phyloP scores from a whole-genome alignment of 2,113 vertebrate genomes.

The Myxocyprinus asiaticus region DNA sequence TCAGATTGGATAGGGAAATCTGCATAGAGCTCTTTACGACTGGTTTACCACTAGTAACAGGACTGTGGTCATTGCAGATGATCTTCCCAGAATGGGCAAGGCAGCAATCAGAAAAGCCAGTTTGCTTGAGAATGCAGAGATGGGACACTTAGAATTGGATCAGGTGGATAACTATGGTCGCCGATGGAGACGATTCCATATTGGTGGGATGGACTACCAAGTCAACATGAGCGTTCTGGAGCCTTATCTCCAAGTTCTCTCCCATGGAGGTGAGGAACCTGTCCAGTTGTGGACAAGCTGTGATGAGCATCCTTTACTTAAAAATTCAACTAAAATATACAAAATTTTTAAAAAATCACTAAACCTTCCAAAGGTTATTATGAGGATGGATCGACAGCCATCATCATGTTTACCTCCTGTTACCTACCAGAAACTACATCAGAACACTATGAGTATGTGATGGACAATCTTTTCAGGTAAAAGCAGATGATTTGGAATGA shows the following conservation, averaged over 20 bases:
- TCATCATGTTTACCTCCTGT: slow-evolving; percentile 82
- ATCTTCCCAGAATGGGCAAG: slow-evolving; percentile 69
- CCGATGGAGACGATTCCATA: slow-evolving; percentile 78
- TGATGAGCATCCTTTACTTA: background rate
- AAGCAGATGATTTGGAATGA: background rate
- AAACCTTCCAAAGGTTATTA: slow-evolving; percentile 74
- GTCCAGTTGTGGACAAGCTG: background rate
- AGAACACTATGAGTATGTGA: slow-evolving; percentile 81
- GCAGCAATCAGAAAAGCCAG: slow-evolving; percentile 31
- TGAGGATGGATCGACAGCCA: slow-evolving; percentile 77
- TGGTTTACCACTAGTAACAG: too few species aligned
- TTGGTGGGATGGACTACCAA: slow-evolving; percentile 66
- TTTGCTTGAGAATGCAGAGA: slow-evolving; percentile 60
- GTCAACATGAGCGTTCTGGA: slow-evolving; percentile 82
- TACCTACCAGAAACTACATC: slow-evolving; percentile 79
- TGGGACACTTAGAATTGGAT: slow-evolving; percentile 68
- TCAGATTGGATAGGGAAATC: background rate
- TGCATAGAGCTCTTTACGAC: too few species aligned
- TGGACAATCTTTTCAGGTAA: slow-evolving; percentile 87
- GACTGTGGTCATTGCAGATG: slow-evolving; percentile 66
- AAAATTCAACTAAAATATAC: background rate
- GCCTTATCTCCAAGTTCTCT: slow-evolving; percentile 81
- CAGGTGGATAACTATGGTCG: slow-evolving; percentile 72
- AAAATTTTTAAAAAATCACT: background rate
- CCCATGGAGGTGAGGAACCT: slow-evolving; percentile 78